Percentiles rank a stretch among this genome's conserved stretches.
phyloP scores from a whole-genome alignment of 2,888 invertebrate species.

The Phragmatobia fuliginosa region DNA sequence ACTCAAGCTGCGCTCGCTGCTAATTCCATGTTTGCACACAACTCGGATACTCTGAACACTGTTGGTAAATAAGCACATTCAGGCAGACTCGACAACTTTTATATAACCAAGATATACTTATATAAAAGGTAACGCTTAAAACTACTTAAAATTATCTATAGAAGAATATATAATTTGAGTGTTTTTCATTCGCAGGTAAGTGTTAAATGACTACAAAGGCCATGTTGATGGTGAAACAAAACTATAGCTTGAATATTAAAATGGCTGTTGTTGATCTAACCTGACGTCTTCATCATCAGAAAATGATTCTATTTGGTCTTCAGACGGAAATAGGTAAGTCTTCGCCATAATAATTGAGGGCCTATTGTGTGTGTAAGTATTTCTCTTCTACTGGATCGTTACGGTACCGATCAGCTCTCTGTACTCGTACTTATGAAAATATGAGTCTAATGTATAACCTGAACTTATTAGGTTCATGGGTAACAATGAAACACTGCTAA shows the following conservation, averaged over 20 bases:
- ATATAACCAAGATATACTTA: not conserved
- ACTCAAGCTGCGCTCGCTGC: slow-evolving; percentile 41
- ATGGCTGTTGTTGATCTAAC: not conserved
- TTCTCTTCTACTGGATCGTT: too few relatives aligned
- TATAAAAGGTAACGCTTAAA: too few relatives aligned
- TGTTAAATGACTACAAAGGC: too few relatives aligned
- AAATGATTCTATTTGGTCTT: too few relatives aligned
- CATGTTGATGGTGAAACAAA: not conserved
- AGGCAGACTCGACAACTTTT: slow-evolving; percentile 1
- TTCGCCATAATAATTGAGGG: not conserved
- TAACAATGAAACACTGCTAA: too few relatives aligned
- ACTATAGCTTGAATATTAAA: not conserved
- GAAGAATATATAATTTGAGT: not conserved
- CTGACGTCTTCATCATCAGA: not conserved
- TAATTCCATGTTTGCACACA: slow-evolving; percentile 53
- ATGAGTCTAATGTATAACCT: too few relatives aligned
- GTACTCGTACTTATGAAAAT: too few relatives aligned
- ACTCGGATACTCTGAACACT: slow-evolving; percentile 23
- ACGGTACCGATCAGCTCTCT: too few relatives aligned
- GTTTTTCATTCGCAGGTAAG: not conserved
- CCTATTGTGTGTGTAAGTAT: too few relatives aligned
- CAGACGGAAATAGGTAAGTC: too few relatives aligned
- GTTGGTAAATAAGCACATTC: slow-evolving; percentile 13
- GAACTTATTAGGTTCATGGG: too few relatives aligned
- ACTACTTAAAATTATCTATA: not conserved